These are phyloP conservation scores for Festucalex cinctus DNA, from an alignment of 2,113 vertebrate genomes.

Conservation along the genomic window DNA sequence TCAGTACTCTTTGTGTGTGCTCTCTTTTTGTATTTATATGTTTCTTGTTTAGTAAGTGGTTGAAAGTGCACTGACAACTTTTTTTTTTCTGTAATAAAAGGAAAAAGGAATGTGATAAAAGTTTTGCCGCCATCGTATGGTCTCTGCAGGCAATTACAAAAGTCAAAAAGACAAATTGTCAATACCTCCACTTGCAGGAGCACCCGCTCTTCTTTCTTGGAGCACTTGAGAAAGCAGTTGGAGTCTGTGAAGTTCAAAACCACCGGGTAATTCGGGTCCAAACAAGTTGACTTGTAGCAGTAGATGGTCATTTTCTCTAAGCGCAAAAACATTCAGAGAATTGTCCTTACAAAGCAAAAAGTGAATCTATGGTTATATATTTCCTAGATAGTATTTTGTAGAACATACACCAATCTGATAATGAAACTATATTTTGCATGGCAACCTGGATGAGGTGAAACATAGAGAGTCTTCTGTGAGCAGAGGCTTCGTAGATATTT, in stretches of 20 bases:
- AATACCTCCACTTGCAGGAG: constrained; percentile 59
- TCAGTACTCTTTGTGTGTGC: too few species aligned
- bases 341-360: neutral
- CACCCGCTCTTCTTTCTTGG: constrained; percentile 20
- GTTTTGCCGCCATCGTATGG: neutral
- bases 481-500: constrained; percentile 40
- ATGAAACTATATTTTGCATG: too few species aligned
- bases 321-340: constrained; percentile 11
- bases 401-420: neutral
- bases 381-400: neutral
- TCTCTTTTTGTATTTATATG: too few species aligned
- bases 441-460: constrained; percentile 55
- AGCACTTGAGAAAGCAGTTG: constrained; percentile 64
- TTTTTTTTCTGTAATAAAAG: neutral
- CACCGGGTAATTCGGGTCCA: constrained; percentile 37
- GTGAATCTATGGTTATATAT: too few species aligned
- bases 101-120: neutral
- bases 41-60: too few species aligned
- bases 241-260: constrained; percentile 65
- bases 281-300: constrained; percentile 52
- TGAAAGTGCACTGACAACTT: too few species aligned
- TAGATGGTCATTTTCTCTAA: constrained; percentile 68
- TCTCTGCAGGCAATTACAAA: neutral
- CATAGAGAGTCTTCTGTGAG: neutral
- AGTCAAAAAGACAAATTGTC: neutral